A percentile compares a stretch with the other conserved stretches of the same genome.
These are phyloP conservation scores for Synanthedon formicaeformis DNA, from an alignment of 2,888 invertebrate genomes.

Conservation along the genomic window DNA sequence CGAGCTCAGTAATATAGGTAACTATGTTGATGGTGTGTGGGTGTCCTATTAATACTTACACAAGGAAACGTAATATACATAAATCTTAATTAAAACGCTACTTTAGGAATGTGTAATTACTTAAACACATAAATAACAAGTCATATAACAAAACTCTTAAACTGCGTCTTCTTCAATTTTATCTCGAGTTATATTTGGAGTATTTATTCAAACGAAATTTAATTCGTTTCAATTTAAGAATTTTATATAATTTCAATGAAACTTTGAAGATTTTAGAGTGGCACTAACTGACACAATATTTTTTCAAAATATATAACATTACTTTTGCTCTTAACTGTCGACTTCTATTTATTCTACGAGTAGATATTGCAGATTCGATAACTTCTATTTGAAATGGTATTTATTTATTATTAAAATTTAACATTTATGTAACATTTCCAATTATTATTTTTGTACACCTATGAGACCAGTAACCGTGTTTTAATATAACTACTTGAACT, in stretches of 20 bases:
- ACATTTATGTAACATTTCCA: slow-evolving; percentile 51
- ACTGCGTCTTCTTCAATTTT: background rate
- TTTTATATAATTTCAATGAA: too few relatives aligned
- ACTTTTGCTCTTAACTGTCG: slow-evolving; percentile 3
- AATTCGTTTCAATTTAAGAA: too few relatives aligned
- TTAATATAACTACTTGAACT: too few relatives aligned
- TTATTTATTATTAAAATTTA: slow-evolving; percentile 53
- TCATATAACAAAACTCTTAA: background rate
- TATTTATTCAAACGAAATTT: too few relatives aligned
- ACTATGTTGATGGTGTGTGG: slow-evolving; percentile 37
- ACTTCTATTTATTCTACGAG: slow-evolving; percentile 24
- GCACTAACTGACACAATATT: background rate
- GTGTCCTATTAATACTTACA: slow-evolving; percentile 28
- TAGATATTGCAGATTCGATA: slow-evolving; percentile 11
- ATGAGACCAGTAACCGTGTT: background rate
- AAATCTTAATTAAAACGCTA: slow-evolving; percentile 27
- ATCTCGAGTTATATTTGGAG: background rate
- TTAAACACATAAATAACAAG: slow-evolving; percentile 8
- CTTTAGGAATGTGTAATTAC: slow-evolving; percentile 42
- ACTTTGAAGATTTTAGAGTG: background rate
- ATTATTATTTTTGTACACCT: slow-evolving; percentile 6
- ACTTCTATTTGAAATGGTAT: slow-evolving; percentile 30
- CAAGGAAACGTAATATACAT: slow-evolving; percentile 44
- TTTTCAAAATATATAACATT: background rate
- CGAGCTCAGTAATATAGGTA: slow-evolving; percentile 54